These are phyloP conservation scores for Nettapus auritus DNA, from an alignment of 2,113 vertebrate species.

Conservation along the genomic window DNA sequence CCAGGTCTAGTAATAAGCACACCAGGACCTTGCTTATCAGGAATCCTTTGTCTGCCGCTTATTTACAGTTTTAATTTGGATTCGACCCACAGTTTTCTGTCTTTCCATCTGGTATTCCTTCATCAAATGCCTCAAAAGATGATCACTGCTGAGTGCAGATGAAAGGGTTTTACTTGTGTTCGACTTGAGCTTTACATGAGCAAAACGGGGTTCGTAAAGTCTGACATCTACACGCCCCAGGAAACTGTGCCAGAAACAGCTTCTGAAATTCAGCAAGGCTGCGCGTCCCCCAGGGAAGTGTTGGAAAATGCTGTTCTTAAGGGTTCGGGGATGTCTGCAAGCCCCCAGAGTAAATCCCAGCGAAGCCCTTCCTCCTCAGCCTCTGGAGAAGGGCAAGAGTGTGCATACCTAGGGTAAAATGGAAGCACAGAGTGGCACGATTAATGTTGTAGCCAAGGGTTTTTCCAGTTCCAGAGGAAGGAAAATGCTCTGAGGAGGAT, in stretches of 20 bases:
- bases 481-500: neutral
- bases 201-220: rapidly evolving
- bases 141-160: neutral
- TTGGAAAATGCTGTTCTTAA: neutral
- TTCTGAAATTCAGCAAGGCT: neutral
- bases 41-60: neutral
- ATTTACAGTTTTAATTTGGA: neutral
- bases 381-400: neutral
- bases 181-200: neutral
- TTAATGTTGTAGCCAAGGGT: neutral
- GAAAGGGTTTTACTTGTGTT: neutral
- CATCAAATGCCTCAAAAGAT: neutral
- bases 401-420: no score
- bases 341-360: neutral
- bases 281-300: no score
- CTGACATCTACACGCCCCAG: rapidly evolving
- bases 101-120: neutral
- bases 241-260: neutral
- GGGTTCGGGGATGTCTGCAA: neutral
- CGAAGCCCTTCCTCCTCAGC: neutral
- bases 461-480: neutral
- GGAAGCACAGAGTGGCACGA: no score
- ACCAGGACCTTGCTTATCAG: neutral
- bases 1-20: neutral
- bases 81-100: neutral